These are phyloP conservation scores for Macroramphosus scolopax DNA, from an alignment of 2,797 vertebrate species.

Conservation along the genomic window DNA sequence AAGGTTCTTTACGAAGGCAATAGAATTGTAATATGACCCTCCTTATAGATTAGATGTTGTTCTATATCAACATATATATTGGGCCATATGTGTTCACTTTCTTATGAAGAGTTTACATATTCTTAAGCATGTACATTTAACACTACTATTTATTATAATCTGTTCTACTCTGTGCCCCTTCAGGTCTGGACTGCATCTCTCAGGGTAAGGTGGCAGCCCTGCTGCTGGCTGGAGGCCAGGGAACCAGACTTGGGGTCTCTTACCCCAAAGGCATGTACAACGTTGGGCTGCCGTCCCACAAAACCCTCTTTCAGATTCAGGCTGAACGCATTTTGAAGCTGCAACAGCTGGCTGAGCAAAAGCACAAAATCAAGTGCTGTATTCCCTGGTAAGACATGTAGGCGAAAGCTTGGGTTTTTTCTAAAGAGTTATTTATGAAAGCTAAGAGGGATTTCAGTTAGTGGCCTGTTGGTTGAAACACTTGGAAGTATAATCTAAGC, in stretches of 20 bases:
- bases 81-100: not conserved
- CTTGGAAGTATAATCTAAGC: too few relatives aligned
- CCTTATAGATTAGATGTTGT: not conserved
- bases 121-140: not conserved
- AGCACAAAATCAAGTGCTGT: constrained; percentile 77
- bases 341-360: constrained; percentile 85
- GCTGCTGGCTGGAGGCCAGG: constrained; percentile 93
- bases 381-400: constrained; percentile 88
- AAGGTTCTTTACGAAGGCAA: too few relatives aligned
- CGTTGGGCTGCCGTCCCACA: constrained; percentile 90
- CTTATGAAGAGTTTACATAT: too few relatives aligned
- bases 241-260: constrained; percentile 90
- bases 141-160: not conserved
- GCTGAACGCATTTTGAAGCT: constrained; percentile 91
- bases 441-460: too few relatives aligned
- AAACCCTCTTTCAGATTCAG: constrained; percentile 98
- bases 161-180: constrained; percentile 7
- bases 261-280: constrained; percentile 99
- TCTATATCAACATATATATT: not conserved
- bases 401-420: too few relatives aligned
- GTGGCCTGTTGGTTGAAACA: too few relatives aligned
- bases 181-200: constrained; percentile 77
- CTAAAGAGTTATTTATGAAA: too few relatives aligned
- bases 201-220: constrained; percentile 88
- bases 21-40: constrained; percentile 5